Percentiles rank a stretch among this genome's conserved stretches.
These are phyloP conservation scores for Dryococelus australis DNA, from an alignment of 2,888 invertebrate species.

Conservation along the genomic window DNA sequence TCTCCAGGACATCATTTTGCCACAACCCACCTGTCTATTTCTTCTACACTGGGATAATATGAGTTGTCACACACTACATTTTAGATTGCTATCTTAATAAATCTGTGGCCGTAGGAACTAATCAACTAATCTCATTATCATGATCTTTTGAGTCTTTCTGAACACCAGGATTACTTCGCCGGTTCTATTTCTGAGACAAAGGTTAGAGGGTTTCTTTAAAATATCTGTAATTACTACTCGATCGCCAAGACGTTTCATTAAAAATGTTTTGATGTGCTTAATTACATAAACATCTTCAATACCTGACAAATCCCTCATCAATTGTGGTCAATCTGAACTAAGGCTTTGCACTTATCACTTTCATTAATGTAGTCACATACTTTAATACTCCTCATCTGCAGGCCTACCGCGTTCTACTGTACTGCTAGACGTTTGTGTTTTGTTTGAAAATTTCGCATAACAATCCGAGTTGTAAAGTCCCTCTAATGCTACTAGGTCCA, in stretches of 20 bases:
- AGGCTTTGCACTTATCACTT: background rate
- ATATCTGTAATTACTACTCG: background rate
- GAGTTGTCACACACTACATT: constrained; percentile 5
- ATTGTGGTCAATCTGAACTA: constrained; percentile 13
- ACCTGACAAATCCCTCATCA: background rate
- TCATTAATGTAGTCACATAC: background rate
- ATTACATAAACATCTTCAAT: background rate
- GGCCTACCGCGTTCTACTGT: background rate
- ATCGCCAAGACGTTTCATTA: background rate
- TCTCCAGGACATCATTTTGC: too few species aligned
- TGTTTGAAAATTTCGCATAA: constrained; percentile 19
- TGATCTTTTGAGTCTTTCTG: background rate
- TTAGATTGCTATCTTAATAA: background rate
- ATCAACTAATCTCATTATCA: background rate
- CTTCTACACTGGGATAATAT: background rate
- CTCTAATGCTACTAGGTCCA: background rate
- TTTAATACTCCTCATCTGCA: background rate
- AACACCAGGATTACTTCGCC: background rate
- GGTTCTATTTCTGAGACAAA: background rate
- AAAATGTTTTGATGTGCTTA: background rate
- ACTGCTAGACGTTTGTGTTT: constrained; percentile 12
- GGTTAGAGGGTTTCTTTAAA: background rate
- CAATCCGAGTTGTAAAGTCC: background rate
- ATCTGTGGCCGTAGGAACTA: background rate
- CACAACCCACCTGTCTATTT: background rate